phyloP scores from a whole-genome alignment of 2,888 invertebrate species.

The Panzeria rudis region DNA sequence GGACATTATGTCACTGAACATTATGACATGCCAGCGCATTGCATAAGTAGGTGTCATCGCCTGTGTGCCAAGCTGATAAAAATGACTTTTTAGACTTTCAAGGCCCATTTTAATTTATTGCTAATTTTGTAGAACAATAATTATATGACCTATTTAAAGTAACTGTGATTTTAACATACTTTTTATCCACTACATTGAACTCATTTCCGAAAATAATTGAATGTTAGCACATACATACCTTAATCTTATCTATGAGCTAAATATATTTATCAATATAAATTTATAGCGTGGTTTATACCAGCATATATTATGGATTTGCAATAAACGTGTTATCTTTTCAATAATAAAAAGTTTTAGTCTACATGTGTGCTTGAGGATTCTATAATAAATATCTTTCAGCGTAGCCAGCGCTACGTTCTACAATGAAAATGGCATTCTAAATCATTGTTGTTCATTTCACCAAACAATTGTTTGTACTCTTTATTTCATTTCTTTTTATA shows the following conservation, averaged over 20 bases:
- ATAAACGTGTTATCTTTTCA: not conserved
- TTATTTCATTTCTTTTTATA: too few species aligned
- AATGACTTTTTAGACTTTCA: not conserved
- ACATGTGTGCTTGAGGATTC: not conserved
- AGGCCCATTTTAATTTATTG: not conserved
- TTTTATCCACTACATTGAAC: not conserved
- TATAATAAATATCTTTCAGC: too few species aligned
- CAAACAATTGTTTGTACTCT: too few species aligned
- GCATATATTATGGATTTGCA: not conserved
- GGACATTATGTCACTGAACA: too few species aligned
- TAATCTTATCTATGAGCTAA: constrained; percentile 11
- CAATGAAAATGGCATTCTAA: too few species aligned
- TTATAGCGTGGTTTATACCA: not conserved
- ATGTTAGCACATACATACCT: not conserved
- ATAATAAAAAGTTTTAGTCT: constrained; percentile 1
- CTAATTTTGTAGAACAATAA: not conserved
- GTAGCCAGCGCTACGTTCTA: too few species aligned
- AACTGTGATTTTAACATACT: not conserved
- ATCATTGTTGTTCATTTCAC: too few species aligned
- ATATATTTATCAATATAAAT: not conserved
- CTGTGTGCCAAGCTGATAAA: too few species aligned
- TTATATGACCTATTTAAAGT: not conserved
- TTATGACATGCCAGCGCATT: too few species aligned
- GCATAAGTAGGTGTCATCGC: too few species aligned
- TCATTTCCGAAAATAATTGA: not conserved